These are phyloP conservation scores for Tadarida brasiliensis DNA, from an alignment of 2,797 vertebrate genomes.

Conservation along the genomic window DNA sequence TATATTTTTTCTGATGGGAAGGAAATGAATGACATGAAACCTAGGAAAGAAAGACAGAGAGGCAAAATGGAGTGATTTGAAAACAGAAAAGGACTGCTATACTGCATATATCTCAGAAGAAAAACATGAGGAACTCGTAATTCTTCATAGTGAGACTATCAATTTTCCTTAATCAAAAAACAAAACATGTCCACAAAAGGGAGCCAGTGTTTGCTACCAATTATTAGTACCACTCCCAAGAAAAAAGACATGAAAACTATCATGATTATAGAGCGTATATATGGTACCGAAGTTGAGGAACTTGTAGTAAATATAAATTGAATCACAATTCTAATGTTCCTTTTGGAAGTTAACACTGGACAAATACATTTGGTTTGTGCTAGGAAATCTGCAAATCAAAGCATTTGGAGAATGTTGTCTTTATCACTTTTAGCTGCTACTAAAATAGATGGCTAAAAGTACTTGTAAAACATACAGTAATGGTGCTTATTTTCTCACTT, in stretches of 20 bases:
- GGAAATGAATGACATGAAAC: neutral
- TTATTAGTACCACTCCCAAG: neutral
- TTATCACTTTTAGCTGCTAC: neutral
- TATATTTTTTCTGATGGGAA: conserved; percentile 15
- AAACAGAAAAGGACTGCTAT: neutral
- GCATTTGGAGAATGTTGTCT: neutral
- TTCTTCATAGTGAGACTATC: neutral
- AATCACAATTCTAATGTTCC: neutral
- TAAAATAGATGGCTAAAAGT: neutral
- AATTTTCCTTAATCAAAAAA: neutral
- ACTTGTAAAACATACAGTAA: neutral
- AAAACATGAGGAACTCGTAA: neutral
- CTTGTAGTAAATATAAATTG: neutral
- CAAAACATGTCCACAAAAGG: neutral
- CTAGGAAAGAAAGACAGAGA: neutral
- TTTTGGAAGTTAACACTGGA: neutral
- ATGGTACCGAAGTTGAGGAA: neutral
- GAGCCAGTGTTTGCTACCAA: neutral
- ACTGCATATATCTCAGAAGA: neutral
- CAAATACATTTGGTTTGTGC: neutral
- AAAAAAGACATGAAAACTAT: neutral
- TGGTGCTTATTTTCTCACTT: neutral
- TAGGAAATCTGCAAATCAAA: conserved; percentile 9
- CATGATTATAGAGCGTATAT: neutral
- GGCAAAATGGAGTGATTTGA: neutral